Percentiles rank a stretch among this genome's conserved stretches.
Evolutionary conservation across 2,888 invertebrate species (phyloP).

Genomic region (Onchidella celtica): DNA sequence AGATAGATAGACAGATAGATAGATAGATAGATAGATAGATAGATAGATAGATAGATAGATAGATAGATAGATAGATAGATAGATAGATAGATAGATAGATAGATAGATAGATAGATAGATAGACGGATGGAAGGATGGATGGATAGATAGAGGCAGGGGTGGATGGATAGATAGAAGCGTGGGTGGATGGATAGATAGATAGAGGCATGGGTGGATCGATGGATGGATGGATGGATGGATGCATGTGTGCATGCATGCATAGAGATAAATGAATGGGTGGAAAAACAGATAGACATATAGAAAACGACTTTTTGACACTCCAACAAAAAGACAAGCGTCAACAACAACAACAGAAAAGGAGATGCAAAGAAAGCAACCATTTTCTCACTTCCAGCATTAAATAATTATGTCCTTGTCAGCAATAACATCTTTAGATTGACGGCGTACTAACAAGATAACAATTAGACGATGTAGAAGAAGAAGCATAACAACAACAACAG

Average conservation of each 20-base stretch:
- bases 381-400: no score
- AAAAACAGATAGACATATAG: not conserved
- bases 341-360: no score
- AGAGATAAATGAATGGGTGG: not conserved
- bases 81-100: slow-evolving; percentile 8
- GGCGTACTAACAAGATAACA: no score
- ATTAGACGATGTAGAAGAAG: no score
- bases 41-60: not conserved
- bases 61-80: slow-evolving; percentile 2
- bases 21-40: not conserved
- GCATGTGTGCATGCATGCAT: slow-evolving; percentile 9
- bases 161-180: not conserved
- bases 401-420: no score
- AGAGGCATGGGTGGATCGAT: not conserved
- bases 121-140: slow-evolving; percentile 1
- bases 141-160: not conserved
- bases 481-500: no score
- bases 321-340: no score
- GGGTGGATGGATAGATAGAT: not conserved
- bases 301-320: no score
- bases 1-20: not conserved
- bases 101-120: not conserved
- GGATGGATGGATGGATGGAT: not conserved
- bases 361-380: no score
- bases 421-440: no score